Evolutionary conservation across 1,140 invertebrate species (phyloP).

Genomic region (Drosophila sp.): DNA sequence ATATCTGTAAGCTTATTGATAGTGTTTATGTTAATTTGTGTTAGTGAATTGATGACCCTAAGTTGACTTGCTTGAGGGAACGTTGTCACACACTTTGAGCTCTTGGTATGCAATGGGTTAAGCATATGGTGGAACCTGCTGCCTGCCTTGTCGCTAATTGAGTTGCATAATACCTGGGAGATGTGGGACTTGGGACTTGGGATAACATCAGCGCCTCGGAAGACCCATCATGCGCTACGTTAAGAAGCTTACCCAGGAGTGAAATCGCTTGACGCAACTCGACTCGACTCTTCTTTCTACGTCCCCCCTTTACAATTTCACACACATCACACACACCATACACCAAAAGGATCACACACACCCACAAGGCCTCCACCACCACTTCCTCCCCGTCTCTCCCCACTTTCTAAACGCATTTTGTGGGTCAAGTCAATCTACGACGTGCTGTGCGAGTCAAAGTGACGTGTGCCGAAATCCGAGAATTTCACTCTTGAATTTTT

Average conservation of each 20-base stretch:
- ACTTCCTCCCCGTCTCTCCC: neutral
- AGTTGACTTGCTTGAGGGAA: neutral
- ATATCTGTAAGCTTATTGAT: no score
- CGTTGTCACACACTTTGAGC: neutral
- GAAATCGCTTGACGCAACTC: conserved; percentile 66
- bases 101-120: conserved; percentile 46
- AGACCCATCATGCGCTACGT: conserved; percentile 59
- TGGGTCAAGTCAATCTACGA: conserved; percentile 68
- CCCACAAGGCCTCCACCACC: neutral
- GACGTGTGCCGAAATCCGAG: conserved; percentile 61
- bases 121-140: conserved; percentile 7
- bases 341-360: neutral
- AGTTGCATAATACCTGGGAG: conserved; percentile 75
- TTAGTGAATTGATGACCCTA: neutral
- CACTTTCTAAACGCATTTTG: conserved; percentile 54
- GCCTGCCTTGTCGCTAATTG: conserved; percentile 64
- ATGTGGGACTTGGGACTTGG: conserved; percentile 17
- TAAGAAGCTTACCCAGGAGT: conserved; percentile 54
- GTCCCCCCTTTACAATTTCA: conserved; percentile 1
- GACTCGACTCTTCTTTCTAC: conserved; percentile 28
- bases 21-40: no score
- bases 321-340: neutral
- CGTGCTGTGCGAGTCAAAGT: conserved; percentile 36
- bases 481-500: conserved; percentile 79
- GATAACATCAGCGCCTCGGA: conserved; percentile 10